Evolutionary conservation across 2,113 vertebrate species (phyloP).

Genomic region (Catagonus wagneri): DNA sequence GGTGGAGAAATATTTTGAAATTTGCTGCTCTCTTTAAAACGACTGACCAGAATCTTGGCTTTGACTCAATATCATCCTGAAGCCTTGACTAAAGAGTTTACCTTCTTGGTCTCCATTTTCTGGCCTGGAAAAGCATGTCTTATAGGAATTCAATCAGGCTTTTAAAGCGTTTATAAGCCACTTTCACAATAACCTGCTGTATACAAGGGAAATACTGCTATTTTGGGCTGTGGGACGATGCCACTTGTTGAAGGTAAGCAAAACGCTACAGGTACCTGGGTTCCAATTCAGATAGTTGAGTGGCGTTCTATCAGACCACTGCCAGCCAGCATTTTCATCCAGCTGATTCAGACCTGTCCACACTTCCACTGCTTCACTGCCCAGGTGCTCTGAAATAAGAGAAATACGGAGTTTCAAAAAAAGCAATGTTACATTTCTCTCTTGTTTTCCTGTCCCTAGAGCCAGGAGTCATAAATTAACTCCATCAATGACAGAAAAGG

Average conservation of each 20-base stretch:
- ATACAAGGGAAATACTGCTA: not conserved
- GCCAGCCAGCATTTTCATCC: conserved; percentile 91
- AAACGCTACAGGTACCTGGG: conserved; percentile 86
- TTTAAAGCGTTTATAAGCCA: conserved; percentile 16
- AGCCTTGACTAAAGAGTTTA: conserved; percentile 19
- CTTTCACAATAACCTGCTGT: not conserved
- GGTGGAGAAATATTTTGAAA: conserved; percentile 39
- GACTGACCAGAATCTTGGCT: conserved; percentile 15
- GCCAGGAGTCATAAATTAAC: not conserved
- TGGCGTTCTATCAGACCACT: conserved; percentile 94
- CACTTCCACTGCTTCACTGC: conserved; percentile 85
- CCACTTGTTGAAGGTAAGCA: not conserved
- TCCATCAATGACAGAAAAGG: not conserved
- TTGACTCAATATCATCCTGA: not conserved
- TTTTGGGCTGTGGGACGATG: not conserved
- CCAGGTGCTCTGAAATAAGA: conserved; percentile 89
- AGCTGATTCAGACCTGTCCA: conserved; percentile 95
- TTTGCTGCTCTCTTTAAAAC: conserved; percentile 59
- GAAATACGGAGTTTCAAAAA: not conserved
- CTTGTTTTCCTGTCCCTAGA: not conserved
- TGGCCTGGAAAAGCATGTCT: not conserved
- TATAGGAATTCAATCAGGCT: conserved; percentile 5
- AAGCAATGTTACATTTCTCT: not conserved
- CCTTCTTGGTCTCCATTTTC: not conserved
- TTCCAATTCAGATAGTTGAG: conserved; percentile 92